phyloP scores from a whole-genome alignment of 2,888 invertebrate genomes.

The Atherix ibis region DNA sequence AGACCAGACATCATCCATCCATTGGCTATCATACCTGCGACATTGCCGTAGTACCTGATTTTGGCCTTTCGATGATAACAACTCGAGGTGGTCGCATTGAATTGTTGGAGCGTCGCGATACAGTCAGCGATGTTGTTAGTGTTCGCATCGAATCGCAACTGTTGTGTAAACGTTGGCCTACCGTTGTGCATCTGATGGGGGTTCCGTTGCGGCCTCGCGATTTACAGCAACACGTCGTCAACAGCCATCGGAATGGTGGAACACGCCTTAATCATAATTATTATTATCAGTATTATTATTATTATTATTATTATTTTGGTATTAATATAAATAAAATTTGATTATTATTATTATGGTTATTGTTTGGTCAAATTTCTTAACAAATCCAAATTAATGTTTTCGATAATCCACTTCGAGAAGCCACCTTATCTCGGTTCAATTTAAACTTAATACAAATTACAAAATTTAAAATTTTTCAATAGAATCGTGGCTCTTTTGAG shows the following conservation, averaged over 20 bases:
- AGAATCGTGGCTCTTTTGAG: no score
- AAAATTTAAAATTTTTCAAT: no score
- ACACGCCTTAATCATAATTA: slow-evolving; percentile 27
- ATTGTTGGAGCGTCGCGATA: slow-evolving; percentile 27
- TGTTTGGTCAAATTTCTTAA: no score
- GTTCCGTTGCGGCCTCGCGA: slow-evolving; percentile 24
- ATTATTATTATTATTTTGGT: no score
- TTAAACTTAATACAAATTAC: no score
- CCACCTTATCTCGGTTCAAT: no score
- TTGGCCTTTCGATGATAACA: slow-evolving; percentile 27
- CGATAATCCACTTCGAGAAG: no score
- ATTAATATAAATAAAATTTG: no score
- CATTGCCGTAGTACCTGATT: slow-evolving; percentile 23
- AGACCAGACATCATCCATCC: no score
- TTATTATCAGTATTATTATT: no score
- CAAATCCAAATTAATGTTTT: no score
- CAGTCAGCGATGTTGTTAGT: slow-evolving; percentile 29
- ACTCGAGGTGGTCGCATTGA: slow-evolving; percentile 24
- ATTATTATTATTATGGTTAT: no score
- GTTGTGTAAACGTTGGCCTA: slow-evolving; percentile 29
- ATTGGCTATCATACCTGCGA: slow-evolving; percentile 30
- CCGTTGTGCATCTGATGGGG: slow-evolving; percentile 23
- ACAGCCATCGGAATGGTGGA: slow-evolving; percentile 53
- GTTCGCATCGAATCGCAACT: slow-evolving; percentile 33
- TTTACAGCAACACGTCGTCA: slow-evolving; percentile 34